Evolutionary conservation across 2,113 vertebrate species (phyloP), one percentile per base, ranked within the genome.

Genomic region (Motacilla tschutschensis): DNA sequence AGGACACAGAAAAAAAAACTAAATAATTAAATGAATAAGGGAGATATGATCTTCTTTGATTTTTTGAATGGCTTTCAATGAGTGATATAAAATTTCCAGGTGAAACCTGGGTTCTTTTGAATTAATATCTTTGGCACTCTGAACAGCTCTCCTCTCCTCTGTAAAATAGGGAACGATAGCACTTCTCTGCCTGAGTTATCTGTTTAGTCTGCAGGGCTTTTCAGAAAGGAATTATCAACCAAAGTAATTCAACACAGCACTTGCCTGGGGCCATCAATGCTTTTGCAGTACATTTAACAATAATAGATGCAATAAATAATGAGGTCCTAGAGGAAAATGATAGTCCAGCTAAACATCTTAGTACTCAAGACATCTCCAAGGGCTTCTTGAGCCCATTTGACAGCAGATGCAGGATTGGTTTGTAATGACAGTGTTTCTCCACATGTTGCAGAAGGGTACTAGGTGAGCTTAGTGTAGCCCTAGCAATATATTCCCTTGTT

Each of bases 261-360:
- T 76, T 11, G 5, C 79, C 91, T 73, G 46, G 22, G 71, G 71
- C 55, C 50, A 78, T 78, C 65, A 69, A 5, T 36, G 60, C 26
- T 81, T 54, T 84, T 4, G 17, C 76, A 78, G 54, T 69, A 64
- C 41, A 78, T 67, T 76, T 43, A 55, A 19, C 70, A 48, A n/a
- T 80, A 84, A 79, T 63, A 81, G 47, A 84, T 64, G 55, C 58
- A 77, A 84, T 80, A 90, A 84, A 88, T 63, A 67, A 86, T 54
- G 29, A 91, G 21, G 17, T 64, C 36, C 36, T 87, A 64, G 76
- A 80, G 60, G 60, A 63, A 88, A 76, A 62, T 44, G 9, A 41
- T 70, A 44, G 36, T 75, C 59, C 67, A 63, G 17, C 54, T 79
- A 44, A 79, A 72, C 3, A 26, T 48, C 29, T 76, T 63, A 62